Conservation (phyloP, 2,888 invertebrate species). For the Stenchaetothrips biformis region DNA sequence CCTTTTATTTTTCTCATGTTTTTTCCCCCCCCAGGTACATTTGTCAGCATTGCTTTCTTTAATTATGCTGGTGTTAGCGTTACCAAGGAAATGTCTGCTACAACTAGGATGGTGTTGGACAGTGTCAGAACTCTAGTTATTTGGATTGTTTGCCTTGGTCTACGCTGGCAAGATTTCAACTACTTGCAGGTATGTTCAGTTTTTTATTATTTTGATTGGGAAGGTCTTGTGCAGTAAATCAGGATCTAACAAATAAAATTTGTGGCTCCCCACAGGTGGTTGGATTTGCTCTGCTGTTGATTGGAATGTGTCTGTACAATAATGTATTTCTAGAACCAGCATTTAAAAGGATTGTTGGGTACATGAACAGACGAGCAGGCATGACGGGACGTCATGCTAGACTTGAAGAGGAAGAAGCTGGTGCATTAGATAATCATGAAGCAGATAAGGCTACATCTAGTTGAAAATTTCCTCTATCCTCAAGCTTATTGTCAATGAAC, state of each 20-base stretch:
- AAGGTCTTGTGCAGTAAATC: constrained; percentile 6
- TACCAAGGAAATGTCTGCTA: constrained; percentile 89
- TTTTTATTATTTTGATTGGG: neutral
- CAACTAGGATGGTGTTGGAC: constrained; percentile 84
- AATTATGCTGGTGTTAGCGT: constrained; percentile 89
- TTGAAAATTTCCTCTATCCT: neutral
- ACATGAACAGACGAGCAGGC: neutral
- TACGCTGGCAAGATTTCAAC: constrained; percentile 76
- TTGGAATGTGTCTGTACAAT: constrained; percentile 82
- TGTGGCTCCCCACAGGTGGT: constrained; percentile 52
- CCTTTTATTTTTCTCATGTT: constrained; percentile 26
- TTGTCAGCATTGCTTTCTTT: constrained; percentile 86
- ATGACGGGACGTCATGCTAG: neutral
- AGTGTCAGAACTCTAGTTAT: constrained; percentile 85
- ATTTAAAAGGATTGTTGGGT: neutral
- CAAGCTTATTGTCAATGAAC: neutral
- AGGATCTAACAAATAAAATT: constrained; percentile 25
- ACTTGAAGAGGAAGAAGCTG: neutral
- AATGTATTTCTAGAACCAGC: constrained; percentile 47
- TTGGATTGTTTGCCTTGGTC: constrained; percentile 72
- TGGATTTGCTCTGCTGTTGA: constrained; percentile 69
- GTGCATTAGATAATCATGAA: neutral
- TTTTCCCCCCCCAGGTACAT: constrained; percentile 64
- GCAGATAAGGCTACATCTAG: neutral
- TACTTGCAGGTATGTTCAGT: constrained; percentile 58